Percentiles rank a stretch among this genome's conserved stretches.
Evolutionary conservation across 2,113 vertebrate species (phyloP).

Genomic region (Forbesichthys papilliferus): DNA sequence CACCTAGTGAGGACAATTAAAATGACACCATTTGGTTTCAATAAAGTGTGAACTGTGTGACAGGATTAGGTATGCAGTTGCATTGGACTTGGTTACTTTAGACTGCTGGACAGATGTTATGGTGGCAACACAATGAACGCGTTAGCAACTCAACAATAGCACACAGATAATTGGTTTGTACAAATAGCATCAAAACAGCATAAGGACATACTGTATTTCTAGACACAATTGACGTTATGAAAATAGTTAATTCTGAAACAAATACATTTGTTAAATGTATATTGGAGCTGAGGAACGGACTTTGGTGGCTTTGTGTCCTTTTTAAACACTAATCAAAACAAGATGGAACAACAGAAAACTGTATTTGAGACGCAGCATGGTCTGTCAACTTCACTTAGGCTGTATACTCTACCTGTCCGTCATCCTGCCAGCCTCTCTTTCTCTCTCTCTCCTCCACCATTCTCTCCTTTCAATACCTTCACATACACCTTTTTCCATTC

Average conservation of each 20-base stretch:
- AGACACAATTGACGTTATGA: slow-evolving; percentile 12
- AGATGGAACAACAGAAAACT: slow-evolving; percentile 4
- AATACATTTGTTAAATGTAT: not conserved
- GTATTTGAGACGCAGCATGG: slow-evolving; percentile 20
- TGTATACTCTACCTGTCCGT: slow-evolving; percentile 9
- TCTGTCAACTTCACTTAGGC: slow-evolving; percentile 11
- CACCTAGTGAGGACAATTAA: slow-evolving; percentile 72
- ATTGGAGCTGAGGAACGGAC: not conserved
- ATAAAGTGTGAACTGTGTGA: slow-evolving; percentile 28
- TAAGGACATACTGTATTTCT: slow-evolving; percentile 5
- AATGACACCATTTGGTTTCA: slow-evolving; percentile 12
- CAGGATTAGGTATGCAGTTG: slow-evolving; percentile 38
- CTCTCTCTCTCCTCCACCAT: not conserved
- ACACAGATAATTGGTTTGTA: slow-evolving; percentile 7
- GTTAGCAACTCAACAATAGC: slow-evolving; percentile 14
- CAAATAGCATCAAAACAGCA: slow-evolving; percentile 15
- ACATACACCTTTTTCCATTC: not conserved
- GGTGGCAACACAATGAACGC: slow-evolving; percentile 23
- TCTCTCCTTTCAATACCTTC: slow-evolving; percentile 10
- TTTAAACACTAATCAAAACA: slow-evolving; percentile 17
- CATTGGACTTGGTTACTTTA: slow-evolving; percentile 29
- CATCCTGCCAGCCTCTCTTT: not conserved
- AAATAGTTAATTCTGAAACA: not conserved
- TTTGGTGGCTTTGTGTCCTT: not conserved
- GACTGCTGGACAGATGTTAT: slow-evolving; percentile 16